phyloP scores from a whole-genome alignment of 2,113 vertebrate species.

The Zosterops lateralis region DNA sequence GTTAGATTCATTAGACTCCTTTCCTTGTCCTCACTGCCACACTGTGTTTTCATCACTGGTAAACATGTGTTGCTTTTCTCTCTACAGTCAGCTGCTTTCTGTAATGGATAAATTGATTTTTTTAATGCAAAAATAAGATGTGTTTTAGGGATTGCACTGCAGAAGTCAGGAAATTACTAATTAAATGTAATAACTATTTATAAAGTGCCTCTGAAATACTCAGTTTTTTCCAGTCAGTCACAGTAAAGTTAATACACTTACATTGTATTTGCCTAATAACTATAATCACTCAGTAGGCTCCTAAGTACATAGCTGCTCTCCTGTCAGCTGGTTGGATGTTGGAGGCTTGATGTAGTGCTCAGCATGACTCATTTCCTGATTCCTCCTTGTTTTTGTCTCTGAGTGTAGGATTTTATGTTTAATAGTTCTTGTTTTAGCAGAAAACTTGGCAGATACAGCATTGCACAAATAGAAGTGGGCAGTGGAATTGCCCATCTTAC shows the following conservation, averaged over 20 bases:
- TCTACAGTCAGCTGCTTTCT: background rate
- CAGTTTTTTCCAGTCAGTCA: constrained; percentile 9
- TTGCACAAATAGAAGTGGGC: background rate
- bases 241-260: background rate
- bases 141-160: background rate
- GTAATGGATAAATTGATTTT: background rate
- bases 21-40: background rate
- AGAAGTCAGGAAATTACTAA: constrained; percentile 9
- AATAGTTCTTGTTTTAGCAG: background rate
- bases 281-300: constrained; percentile 8
- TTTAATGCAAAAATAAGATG: constrained; percentile 6
- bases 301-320: background rate
- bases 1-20: background rate
- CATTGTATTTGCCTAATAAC: background rate
- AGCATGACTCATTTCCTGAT: constrained; percentile 43
- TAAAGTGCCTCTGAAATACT: constrained; percentile 11
- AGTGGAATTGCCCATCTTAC: background rate
- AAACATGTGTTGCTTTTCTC: background rate
- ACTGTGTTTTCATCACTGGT: background rate
- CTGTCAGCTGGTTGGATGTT: background rate
- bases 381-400: constrained; percentile 7
- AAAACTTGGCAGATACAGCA: background rate
- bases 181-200: constrained; percentile 26
- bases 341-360: background rate
- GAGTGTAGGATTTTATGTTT: background rate